A percentile compares a stretch with the other conserved stretches of the same genome.
Evolutionary conservation across 2,797 vertebrate species (phyloP).

Genomic region (Thaleichthys pacificus): DNA sequence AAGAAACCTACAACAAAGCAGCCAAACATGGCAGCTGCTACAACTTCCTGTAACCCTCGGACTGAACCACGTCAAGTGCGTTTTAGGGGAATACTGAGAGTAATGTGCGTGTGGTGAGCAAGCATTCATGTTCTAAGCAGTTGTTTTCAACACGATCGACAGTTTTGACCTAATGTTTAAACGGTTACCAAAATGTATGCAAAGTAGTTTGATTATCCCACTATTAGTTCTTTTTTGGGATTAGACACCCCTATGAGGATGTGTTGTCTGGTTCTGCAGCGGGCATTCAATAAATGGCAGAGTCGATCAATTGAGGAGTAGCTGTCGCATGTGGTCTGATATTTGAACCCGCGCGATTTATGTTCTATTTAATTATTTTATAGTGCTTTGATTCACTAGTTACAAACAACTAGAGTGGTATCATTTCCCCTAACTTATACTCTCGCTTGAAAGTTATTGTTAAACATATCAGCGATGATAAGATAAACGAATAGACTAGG

Average conservation of each 20-base stretch:
- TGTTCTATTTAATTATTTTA: background rate
- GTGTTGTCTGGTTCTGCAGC: conserved; percentile 53
- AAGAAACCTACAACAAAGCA: conserved; percentile 84
- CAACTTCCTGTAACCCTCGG: conserved; percentile 81
- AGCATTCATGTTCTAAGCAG: background rate
- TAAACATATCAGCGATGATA: background rate
- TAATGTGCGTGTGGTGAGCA: conserved; percentile 2
- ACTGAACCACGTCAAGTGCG: conserved; percentile 56
- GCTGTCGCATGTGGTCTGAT: conserved; percentile 63
- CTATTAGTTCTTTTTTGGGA: background rate
- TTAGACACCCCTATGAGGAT: conserved; percentile 42
- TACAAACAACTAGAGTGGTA: too few species aligned
- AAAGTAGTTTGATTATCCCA: background rate
- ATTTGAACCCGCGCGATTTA: background rate
- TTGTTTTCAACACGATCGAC: background rate
- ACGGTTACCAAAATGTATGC: background rate
- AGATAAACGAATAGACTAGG: too few species aligned
- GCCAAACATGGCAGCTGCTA: conserved; percentile 82
- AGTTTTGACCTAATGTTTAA: too few species aligned
- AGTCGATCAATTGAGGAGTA: conserved; percentile 50
- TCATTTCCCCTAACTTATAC: too few species aligned
- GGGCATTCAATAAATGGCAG: conserved; percentile 54
- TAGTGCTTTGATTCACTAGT: too few species aligned
- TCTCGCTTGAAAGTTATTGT: background rate
- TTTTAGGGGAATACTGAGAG: conserved; percentile 39